Evolutionary conservation across 64 coral and sea anemone genomes (phyloP), one percentile per base, ranked within the genome.

Genomic region (Astreopora myriophthalma): DNA sequence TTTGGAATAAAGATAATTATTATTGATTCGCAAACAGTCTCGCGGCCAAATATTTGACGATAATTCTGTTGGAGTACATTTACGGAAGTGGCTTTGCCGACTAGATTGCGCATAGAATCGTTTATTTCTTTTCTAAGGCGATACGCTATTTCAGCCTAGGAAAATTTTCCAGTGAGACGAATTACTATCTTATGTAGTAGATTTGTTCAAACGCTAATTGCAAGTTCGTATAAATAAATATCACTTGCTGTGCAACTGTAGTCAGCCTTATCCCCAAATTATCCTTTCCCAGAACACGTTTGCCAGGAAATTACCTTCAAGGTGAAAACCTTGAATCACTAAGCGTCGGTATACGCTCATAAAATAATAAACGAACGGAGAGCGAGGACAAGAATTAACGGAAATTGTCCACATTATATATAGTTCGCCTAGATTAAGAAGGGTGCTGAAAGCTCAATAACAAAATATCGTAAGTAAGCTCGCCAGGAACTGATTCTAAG

Each of bases 1-100:
- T 78, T 51, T 51, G 5, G 16, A 23, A 78, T 48, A 78, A 55
- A 46, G 16, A 17, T 48, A 78, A 78, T 31, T 78, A 19, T 49
- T 78, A 55, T 51, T 49, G 14, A 78, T 48, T 78, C 75, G n/a
- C n/a, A 78, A 51, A 29, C 44, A 51, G 48, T 78, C 14, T 74
- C 17, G 17, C 7, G 34, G 71, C 34, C 5, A 3, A 38, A 74
- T 10, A 28, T 49, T 52, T 28, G 39, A 48, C 75, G 42, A 40
- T 29, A 78, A 46, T 51, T 42, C 75, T 51, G 1, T 23, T 78
- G 17, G 23, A 27, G 17, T 78, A 52, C 29, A 6, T 78, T 64
- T 26, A 26, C 12, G 13, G 8, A 16, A 55, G 13, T 55, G 12
- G 51, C 13, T 55, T 55, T 19, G 51, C 3, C n/a, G 12, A 3